Evolutionary conservation across 2,113 vertebrate species (phyloP).

Genomic region (Pan paniscus): DNA sequence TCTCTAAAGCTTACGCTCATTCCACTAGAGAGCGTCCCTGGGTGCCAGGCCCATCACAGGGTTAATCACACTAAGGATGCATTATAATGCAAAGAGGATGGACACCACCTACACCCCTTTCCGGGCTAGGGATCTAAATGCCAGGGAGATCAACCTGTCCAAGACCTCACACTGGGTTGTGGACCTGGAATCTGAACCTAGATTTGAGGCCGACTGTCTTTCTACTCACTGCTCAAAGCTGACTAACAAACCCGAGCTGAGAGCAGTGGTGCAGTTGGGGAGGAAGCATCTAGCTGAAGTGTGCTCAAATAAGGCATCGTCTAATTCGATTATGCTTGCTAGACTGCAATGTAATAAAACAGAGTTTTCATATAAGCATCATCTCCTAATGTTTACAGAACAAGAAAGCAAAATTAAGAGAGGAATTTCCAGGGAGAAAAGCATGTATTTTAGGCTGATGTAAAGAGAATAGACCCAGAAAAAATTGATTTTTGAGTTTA

Average conservation of each 20-base stretch:
- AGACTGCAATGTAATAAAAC: slow-evolving; percentile 45
- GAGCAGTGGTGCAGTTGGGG: background rate
- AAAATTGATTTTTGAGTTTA: background rate
- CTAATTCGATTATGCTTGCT: slow-evolving; percentile 50
- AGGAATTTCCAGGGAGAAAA: slow-evolving; percentile 19
- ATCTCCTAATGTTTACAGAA: slow-evolving; percentile 43
- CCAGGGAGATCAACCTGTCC: background rate
- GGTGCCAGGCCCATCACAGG: background rate
- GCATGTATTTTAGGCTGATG: background rate
- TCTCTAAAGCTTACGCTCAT: background rate
- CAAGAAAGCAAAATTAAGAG: slow-evolving; percentile 42
- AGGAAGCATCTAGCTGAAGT: background rate
- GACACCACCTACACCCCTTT: background rate
- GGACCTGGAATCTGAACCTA: background rate
- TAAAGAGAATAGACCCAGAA: slow-evolving; percentile 26
- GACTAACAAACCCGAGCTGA: background rate
- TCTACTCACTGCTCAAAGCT: background rate
- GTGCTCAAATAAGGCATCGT: background rate
- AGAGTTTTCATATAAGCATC: background rate
- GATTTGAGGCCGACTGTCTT: background rate
- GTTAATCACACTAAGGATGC: background rate
- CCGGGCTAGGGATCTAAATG: background rate
- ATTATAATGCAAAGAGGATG: background rate
- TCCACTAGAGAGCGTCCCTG: background rate
- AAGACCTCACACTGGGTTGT: background rate